Conservation (phyloP, 2,113 vertebrate species). For the Leptobrachium ailaonicum region DNA sequence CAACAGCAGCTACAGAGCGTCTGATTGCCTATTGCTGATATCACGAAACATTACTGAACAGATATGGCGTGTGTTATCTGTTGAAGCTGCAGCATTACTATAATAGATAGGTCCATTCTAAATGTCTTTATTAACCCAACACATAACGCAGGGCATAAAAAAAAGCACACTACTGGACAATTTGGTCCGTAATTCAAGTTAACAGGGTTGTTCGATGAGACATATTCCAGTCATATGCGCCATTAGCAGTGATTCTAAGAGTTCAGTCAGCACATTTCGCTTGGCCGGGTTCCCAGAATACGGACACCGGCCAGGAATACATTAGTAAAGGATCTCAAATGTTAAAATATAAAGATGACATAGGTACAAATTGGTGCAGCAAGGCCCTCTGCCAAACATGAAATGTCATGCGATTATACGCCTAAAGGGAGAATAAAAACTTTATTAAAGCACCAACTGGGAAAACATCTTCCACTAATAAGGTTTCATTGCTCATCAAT, state of each 20-base stretch:
- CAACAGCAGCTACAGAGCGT: too few species aligned
- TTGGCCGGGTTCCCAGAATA: conserved; percentile 42
- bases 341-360: conserved; percentile 16
- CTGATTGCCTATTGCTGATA: too few species aligned
- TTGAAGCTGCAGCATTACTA: not conserved
- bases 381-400: conserved; percentile 22
- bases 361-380: conserved; percentile 27
- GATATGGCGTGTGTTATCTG: not conserved
- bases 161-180: not conserved
- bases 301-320: conserved; percentile 21
- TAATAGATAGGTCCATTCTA: not conserved
- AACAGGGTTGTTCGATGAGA: conserved; percentile 16
- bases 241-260: conserved; percentile 11
- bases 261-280: conserved; percentile 32
- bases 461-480: too few species aligned
- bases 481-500: too few species aligned
- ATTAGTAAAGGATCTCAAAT: conserved; percentile 29
- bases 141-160: conserved; percentile 8
- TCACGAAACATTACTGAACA: too few species aligned
- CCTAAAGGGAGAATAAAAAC: too few species aligned
- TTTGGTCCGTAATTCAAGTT: conserved; percentile 14
- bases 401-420: conserved; percentile 20
- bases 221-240: conserved; percentile 32
- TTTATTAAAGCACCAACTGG: too few species aligned
- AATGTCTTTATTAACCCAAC: not conserved